Evolutionary conservation across 2,888 invertebrate species (phyloP), one percentile per base, ranked within the genome.

Genomic region (Tipula helvola): DNA sequence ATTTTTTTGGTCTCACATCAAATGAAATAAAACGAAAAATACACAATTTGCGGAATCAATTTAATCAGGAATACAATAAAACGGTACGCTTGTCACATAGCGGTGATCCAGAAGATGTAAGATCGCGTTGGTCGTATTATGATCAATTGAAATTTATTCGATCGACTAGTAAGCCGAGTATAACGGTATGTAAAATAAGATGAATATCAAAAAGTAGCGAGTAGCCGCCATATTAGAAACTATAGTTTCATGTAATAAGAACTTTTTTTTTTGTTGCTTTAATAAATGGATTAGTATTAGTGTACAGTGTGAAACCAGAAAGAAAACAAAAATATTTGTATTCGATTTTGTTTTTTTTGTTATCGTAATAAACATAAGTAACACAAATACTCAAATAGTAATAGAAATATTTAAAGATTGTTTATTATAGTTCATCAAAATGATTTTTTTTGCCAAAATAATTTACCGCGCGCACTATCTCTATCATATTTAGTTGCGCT

Each of bases 41-140:
- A 3, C 91, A 91, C 87, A 91, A 91, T 87, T 89, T 91, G 2
- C 89, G 91, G 0, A 91, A 91, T 87, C 91, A 91, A 87, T 91
- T 90, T 87, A 91, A 91, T 87, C 90, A 90, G 0, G 91, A 91
- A 88, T 89, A 90, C 87, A 91, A 91, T 87, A 91, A 91, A 87
- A 91, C 91, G 86, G 86, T 90, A 7, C 90, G 90, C 39, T 28
- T 71, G 5, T 89, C 90, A 8, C 89, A 90, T 7, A 88, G 89
- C 12, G 89, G 89, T 71, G 90, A 90, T 41, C 87, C 89, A 3
- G 90, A 87, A 13, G 39, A 87, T 0, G 85, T 83, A 1, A 87
- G 88, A 36, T 89, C 89, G 39, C 88, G 88, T 13, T 91, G 91
- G 91, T 91, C 90, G 85, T 91, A 91, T 83, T 91, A 90, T 87